phyloP scores from a whole-genome alignment of 2,888 invertebrate species.

The Leucoma salicis region DNA sequence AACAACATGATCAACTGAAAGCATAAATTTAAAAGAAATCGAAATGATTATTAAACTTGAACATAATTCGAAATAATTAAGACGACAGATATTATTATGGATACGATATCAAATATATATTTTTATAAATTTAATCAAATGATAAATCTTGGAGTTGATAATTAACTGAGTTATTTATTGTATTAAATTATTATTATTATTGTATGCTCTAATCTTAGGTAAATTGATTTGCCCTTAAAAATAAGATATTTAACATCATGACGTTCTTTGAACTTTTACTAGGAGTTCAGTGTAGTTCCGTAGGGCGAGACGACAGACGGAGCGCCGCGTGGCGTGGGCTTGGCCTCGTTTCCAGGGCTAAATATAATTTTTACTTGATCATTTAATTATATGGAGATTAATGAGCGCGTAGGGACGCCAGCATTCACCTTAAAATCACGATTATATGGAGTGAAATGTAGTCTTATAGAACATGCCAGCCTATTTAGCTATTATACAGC shows the following conservation, averaged over 20 bases:
- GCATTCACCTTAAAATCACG: conserved; percentile 69
- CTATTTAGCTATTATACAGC: no score
- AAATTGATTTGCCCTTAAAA: conserved; percentile 16
- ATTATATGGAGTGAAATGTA: conserved; percentile 15
- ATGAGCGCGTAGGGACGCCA: conserved; percentile 70
- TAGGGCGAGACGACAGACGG: conserved; percentile 41
- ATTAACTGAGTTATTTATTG: conserved; percentile 8
- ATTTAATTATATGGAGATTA: conserved; percentile 81
- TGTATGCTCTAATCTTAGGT: not conserved
- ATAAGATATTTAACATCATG: conserved; percentile 22
- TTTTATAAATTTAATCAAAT: conserved; percentile 12
- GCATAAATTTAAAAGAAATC: not conserved
- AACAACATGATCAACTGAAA: no score
- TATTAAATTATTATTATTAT: not conserved
- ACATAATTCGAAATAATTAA: conserved; percentile 10
- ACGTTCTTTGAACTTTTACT: conserved; percentile 43
- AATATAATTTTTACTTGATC: conserved; percentile 81
- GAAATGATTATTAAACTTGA: conserved; percentile 1
- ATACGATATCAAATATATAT: conserved; percentile 4
- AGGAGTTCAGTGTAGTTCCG: conserved; percentile 44
- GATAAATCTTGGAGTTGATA: conserved; percentile 6
- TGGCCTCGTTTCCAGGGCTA: conserved; percentile 76
- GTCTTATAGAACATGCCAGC: not conserved
- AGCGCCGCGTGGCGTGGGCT: conserved; percentile 53
- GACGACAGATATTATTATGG: conserved; percentile 14